phyloP scores from a whole-genome alignment of 2,888 invertebrate species.

The Venustoraphidia nigricollis region DNA sequence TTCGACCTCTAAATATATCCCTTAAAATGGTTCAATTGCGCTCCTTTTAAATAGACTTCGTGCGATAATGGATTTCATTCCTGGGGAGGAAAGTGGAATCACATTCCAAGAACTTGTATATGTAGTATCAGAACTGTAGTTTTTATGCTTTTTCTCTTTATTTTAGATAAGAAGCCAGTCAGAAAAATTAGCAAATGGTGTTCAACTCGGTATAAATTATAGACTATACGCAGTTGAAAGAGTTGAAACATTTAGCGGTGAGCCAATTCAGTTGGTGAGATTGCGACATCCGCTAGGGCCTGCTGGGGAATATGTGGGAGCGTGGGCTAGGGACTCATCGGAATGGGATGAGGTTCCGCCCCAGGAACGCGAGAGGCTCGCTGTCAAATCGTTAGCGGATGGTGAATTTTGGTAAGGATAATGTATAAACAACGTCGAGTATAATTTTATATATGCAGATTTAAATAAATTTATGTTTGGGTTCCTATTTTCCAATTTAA shows the following conservation, averaged over 20 bases:
- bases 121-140: no score
- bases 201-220: slow-evolving; percentile 68
- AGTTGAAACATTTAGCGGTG: slow-evolving; percentile 56
- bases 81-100: no score
- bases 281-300: slow-evolving; percentile 50
- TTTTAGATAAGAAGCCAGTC: slow-evolving; percentile 36
- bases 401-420: slow-evolving; percentile 54
- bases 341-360: slow-evolving; percentile 66
- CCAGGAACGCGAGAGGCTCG: slow-evolving; percentile 55
- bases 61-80: no score
- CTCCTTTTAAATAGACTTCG: no score
- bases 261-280: slow-evolving; percentile 54
- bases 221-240: slow-evolving; percentile 56
- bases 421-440: no score
- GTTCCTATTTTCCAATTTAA: no score
- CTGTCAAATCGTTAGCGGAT: slow-evolving; percentile 43
- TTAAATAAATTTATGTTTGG: no score
- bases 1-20: no score
- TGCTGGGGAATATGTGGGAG: slow-evolving; percentile 48
- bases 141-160: slow-evolving; percentile 5
- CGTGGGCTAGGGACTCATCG: slow-evolving; percentile 50
- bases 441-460: no score
- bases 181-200: slow-evolving; percentile 47
- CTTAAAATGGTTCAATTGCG: no score
- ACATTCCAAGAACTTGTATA: no score